These are phyloP conservation scores for Petrophora chlorosata DNA, from an alignment of 2,888 invertebrate species.

Conservation along the genomic window DNA sequence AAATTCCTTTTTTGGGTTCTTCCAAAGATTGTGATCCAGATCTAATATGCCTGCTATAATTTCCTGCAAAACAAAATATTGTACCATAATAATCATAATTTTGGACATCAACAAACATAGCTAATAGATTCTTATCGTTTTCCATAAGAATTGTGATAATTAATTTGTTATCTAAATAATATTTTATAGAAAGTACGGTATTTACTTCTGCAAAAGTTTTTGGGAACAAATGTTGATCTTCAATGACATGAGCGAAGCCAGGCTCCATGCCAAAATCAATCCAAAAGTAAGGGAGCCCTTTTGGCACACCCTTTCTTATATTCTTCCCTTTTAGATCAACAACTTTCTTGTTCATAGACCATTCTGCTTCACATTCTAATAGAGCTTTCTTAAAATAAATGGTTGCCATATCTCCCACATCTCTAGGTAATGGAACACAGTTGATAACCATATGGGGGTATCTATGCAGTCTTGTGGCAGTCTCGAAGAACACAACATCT, in stretches of 20 bases:
- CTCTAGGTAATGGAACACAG: slow-evolving; percentile 93
- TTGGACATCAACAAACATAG: too few species aligned
- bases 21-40: slow-evolving; percentile 92
- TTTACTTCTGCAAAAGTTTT: slow-evolving; percentile 94
- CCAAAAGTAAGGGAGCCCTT: slow-evolving; percentile 97
- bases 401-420: slow-evolving; percentile 94
- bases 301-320: slow-evolving; percentile 93
- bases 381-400: slow-evolving; percentile 99
- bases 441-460: slow-evolving; percentile 94
- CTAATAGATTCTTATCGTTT: too few species aligned
- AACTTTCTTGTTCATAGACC: slow-evolving; percentile 96
- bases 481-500: slow-evolving; percentile 96
- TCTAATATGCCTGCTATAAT: slow-evolving; percentile 98
- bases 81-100: too few species aligned
- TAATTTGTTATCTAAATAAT: too few species aligned
- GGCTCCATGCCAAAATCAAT: slow-evolving; percentile 95
- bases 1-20: slow-evolving; percentile 90
- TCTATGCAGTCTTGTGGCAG: slow-evolving; percentile 88
- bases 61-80: slow-evolving; percentile 85
- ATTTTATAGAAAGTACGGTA: too few species aligned
- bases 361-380: slow-evolving; percentile 96
- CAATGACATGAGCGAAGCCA: slow-evolving; percentile 98
- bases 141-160: too few species aligned
- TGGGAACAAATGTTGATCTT: slow-evolving; percentile 95
- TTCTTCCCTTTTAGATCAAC: slow-evolving; percentile 85